Evolutionary conservation across 64 coral and sea anemone genomes (phyloP).

Genomic region (Stylophora pistillata): DNA sequence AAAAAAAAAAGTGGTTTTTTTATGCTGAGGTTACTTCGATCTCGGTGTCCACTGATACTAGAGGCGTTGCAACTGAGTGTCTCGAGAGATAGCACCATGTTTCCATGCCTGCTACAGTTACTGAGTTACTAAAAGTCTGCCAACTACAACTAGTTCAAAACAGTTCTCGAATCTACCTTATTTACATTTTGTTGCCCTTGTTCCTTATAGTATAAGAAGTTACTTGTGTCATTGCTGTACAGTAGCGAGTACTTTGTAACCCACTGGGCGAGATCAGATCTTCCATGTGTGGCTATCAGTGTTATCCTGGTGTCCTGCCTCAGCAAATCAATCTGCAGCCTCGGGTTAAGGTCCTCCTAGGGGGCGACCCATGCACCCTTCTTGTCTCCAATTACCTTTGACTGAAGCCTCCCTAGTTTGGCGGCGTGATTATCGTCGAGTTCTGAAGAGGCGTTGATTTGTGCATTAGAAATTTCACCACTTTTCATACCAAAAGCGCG

Average conservation of each 20-base stretch:
- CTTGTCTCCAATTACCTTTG: background rate
- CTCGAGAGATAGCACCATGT: too few species aligned
- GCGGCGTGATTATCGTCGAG: background rate
- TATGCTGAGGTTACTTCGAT: background rate
- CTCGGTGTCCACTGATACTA: too few species aligned
- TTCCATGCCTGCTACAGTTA: too few species aligned
- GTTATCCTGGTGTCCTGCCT: background rate
- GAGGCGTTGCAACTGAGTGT: too few species aligned
- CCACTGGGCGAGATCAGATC: background rate
- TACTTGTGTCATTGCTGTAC: background rate
- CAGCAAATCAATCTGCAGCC: background rate
- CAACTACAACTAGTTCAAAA: too few species aligned
- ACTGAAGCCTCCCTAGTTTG: background rate
- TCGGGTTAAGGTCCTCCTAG: background rate
- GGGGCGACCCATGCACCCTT: background rate
- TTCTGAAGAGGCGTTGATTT: background rate
- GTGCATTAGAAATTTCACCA: background rate
- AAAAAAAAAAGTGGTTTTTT: background rate
- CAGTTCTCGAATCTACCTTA: background rate
- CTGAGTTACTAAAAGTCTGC: too few species aligned
- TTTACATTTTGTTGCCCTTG: background rate
- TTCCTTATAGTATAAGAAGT: background rate
- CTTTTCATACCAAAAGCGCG: background rate
- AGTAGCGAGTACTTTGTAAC: background rate
- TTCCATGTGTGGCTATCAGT: background rate